Evolutionary conservation across 2,888 invertebrate genomes (phyloP).

Genomic region (Polydesmus complanatus): DNA sequence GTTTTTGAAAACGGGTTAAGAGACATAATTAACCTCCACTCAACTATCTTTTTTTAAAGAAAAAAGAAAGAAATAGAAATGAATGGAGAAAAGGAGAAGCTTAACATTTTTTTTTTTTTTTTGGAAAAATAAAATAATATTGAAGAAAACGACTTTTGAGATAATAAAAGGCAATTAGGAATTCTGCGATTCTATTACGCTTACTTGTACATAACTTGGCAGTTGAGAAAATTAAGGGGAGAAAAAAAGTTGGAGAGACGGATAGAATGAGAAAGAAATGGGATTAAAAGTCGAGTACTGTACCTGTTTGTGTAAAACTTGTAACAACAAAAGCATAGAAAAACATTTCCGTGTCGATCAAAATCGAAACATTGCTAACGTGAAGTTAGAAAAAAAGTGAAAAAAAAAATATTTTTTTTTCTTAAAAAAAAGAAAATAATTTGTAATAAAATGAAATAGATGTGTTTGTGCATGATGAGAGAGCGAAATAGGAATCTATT

Average conservation of each 20-base stretch:
- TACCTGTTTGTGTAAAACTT: neutral
- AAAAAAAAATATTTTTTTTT: neutral
- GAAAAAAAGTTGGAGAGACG: neutral
- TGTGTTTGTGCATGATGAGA: neutral
- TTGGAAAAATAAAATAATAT: neutral
- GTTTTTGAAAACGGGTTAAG: neutral
- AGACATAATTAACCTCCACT: neutral
- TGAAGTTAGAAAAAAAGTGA: neutral
- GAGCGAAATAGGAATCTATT: neutral
- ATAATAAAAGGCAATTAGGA: neutral
- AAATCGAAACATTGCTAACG: neutral
- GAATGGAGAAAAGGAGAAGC: neutral
- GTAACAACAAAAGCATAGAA: neutral
- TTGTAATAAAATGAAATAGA: neutral
- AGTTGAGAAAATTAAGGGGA: neutral
- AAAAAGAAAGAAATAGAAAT: neutral
- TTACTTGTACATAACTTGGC: neutral
- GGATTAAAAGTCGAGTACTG: neutral
- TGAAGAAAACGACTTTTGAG: neutral
- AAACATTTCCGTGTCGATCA: neutral
- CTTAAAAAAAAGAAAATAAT: too few species aligned
- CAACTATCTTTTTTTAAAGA: neutral
- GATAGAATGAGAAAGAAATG: neutral
- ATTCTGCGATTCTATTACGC: neutral
- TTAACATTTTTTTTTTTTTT: too few species aligned